Conservation (phyloP, 2,113 vertebrate genomes). For the Lycocorax pyrrhopterus region DNA sequence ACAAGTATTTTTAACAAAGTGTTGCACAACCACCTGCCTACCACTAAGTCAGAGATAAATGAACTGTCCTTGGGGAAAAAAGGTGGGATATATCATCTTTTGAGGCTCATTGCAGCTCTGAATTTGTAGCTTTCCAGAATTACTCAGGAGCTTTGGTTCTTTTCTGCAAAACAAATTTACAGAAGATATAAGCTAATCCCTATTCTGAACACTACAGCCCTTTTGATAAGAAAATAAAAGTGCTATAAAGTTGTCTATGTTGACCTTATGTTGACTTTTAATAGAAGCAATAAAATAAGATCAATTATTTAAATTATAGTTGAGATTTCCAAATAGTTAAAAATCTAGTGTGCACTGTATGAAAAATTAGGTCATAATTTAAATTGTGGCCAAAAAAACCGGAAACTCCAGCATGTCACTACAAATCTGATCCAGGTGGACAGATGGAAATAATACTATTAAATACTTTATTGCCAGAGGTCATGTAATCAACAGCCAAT, state of each 20-base stretch:
- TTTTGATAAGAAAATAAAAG: background rate
- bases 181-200: background rate
- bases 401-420: constrained; percentile 10
- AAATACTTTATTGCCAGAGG: constrained; percentile 28
- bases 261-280: background rate
- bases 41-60: background rate
- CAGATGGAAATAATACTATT: constrained; percentile 48
- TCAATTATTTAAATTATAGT: background rate
- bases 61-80: background rate
- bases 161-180: background rate
- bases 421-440: constrained; percentile 4
- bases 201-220: background rate
- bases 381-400: background rate
- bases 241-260: background rate
- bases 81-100: background rate
- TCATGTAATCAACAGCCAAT: background rate
- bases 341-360: background rate
- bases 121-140: background rate
- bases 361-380: constrained; percentile 17
- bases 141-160: background rate
- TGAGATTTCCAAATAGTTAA: background rate
- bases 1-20: background rate
- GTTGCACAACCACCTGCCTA: background rate
- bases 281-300: background rate
- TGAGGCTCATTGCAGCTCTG: background rate